Evolutionary conservation across 2,797 vertebrate genomes (phyloP).

Genomic region (Coregonus sp.): DNA sequence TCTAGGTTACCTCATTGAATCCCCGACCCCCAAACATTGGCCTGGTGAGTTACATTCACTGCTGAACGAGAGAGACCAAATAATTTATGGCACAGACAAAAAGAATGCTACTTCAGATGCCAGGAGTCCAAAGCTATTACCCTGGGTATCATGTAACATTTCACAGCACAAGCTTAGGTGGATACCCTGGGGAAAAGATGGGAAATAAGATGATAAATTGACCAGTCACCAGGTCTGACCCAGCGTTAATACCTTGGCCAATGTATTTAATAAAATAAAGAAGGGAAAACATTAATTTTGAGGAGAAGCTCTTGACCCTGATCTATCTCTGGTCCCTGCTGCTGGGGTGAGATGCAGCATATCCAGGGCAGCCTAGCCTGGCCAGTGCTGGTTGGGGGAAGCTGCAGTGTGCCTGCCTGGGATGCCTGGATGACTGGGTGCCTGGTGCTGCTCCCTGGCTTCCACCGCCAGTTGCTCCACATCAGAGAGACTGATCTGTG

Average conservation of each 20-base stretch:
- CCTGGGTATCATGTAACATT: slow-evolving; percentile 14
- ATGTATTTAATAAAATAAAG: slow-evolving; percentile 15
- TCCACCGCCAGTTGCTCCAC: neutral
- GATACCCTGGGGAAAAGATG: slow-evolving; percentile 9
- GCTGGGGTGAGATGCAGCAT: neutral
- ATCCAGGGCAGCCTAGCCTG: neutral
- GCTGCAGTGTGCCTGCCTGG: neutral
- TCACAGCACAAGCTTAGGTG: slow-evolving; percentile 11
- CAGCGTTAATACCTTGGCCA: slow-evolving; percentile 2
- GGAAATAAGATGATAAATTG: slow-evolving; percentile 25
- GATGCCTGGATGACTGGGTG: neutral
- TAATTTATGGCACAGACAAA: slow-evolving; percentile 13
- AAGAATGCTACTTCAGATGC: slow-evolving; percentile 9
- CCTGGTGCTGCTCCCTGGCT: neutral
- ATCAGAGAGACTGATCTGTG: neutral
- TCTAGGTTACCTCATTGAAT: neutral
- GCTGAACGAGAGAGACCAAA: slow-evolving; percentile 7
- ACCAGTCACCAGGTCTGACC: slow-evolving; percentile 20
- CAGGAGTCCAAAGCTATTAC: slow-evolving; percentile 22
- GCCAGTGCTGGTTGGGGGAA: neutral
- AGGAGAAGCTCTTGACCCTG: slow-evolving; percentile 12
- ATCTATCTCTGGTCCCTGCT: slow-evolving; percentile 6
- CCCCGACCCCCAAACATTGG: neutral
- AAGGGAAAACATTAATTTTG: slow-evolving; percentile 16
- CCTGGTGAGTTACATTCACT: neutral